A percentile compares a stretch with the other conserved stretches of the same genome.
phyloP scores from a whole-genome alignment of 1,140 invertebrate genomes.

The Ectropis grisescens region DNA sequence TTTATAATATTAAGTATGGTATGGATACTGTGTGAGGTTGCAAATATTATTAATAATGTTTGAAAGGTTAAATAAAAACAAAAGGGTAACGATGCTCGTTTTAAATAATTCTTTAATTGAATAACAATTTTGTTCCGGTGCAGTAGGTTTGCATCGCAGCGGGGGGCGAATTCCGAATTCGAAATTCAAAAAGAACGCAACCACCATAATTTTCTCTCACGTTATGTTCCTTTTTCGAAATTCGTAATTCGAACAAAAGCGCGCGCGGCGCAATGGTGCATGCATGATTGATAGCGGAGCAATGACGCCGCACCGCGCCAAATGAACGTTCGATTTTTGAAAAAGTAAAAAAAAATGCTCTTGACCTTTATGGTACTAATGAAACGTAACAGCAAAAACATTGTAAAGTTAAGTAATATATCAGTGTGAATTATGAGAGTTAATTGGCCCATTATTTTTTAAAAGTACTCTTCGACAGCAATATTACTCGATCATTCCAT shows the following conservation, averaged over 20 bases:
- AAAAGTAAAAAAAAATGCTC: slow-evolving; percentile 41
- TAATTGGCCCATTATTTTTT: too few species aligned
- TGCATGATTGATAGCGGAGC: slow-evolving; percentile 61
- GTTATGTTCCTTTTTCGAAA: slow-evolving; percentile 55
- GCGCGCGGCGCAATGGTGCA: slow-evolving; percentile 54
- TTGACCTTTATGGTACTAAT: slow-evolving; percentile 35
- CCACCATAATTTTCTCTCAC: slow-evolving; percentile 52
- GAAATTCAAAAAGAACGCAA: slow-evolving; percentile 45
- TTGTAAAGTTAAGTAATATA: too few species aligned
- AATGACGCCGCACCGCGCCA: slow-evolving; percentile 40
- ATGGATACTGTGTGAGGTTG: too few species aligned
- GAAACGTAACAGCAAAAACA: too few species aligned
- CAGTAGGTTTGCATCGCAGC: slow-evolving; percentile 22
- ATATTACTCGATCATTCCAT: too few species aligned
- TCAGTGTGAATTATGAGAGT: too few species aligned
- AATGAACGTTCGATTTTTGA: slow-evolving; percentile 45
- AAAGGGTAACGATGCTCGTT: slow-evolving; percentile 23
- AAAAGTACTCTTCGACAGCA: too few species aligned
- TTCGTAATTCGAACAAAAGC: slow-evolving; percentile 62
- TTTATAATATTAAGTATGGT: too few species aligned
- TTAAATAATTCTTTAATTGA: slow-evolving; percentile 42
- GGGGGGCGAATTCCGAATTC: slow-evolving; percentile 29
- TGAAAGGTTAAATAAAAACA: too few species aligned
- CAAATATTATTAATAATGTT: too few species aligned
- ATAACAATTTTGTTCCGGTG: slow-evolving; percentile 28